These are phyloP conservation scores for Chelon labrosus DNA, from an alignment of 2,797 vertebrate species.

Conservation along the genomic window DNA sequence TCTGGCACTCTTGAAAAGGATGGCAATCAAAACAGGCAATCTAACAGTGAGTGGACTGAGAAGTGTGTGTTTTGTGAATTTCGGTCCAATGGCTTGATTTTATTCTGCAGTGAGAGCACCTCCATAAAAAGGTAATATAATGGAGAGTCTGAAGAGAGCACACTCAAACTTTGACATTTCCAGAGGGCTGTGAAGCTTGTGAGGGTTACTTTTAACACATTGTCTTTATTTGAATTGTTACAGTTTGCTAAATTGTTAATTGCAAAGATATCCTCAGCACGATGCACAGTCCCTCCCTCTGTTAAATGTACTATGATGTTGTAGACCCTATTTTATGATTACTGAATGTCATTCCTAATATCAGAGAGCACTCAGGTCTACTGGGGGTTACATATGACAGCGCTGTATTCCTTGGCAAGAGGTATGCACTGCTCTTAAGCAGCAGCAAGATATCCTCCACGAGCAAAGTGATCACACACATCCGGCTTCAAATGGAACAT, in stretches of 20 bases:
- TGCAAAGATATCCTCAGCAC: not conserved
- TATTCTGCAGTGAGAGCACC: slow-evolving; percentile 31
- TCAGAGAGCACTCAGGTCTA: not conserved
- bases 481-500: slow-evolving; percentile 40
- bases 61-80: slow-evolving; percentile 33
- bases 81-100: slow-evolving; percentile 30
- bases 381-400: not conserved
- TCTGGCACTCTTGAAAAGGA: slow-evolving; percentile 19
- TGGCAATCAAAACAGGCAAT: slow-evolving; percentile 42
- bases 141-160: slow-evolving; percentile 38
- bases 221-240: slow-evolving; percentile 11
- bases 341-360: not conserved
- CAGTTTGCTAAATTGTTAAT: not conserved
- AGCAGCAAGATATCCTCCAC: slow-evolving; percentile 12
- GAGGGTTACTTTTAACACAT: slow-evolving; percentile 8
- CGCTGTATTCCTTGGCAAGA: slow-evolving; percentile 8
- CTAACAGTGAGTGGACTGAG: slow-evolving; percentile 38
- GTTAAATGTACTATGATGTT: not conserved
- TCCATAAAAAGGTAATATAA: slow-evolving; percentile 47
- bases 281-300: not conserved
- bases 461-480: slow-evolving; percentile 39
- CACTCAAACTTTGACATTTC: slow-evolving; percentile 48
- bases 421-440: not conserved
- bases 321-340: not conserved
- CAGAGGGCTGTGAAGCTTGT: slow-evolving; percentile 16